Percentiles rank a stretch among this genome's conserved stretches.
Evolutionary conservation across 2,888 invertebrate species (phyloP).

Genomic region (Drosophila affinis): DNA sequence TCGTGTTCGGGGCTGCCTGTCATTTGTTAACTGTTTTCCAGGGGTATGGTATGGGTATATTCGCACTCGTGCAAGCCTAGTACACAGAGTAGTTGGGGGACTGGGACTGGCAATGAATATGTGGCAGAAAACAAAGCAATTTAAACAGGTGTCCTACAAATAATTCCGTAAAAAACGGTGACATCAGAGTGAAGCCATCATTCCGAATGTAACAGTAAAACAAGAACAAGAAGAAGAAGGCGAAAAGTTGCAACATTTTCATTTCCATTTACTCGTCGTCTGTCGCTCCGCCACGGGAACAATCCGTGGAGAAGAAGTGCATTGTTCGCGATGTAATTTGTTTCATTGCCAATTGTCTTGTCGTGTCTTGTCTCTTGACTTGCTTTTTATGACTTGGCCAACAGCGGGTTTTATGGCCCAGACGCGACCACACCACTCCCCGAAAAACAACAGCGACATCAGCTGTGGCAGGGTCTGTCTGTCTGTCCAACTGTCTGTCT

Average conservation of each 20-base stretch:
- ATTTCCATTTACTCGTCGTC: conserved; percentile 19
- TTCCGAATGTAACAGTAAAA: conserved; percentile 27
- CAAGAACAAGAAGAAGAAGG: conserved; percentile 4
- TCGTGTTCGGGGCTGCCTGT: conserved; percentile 51
- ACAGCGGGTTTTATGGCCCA: conserved; percentile 64
- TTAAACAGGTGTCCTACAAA: background rate
- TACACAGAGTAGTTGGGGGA: background rate
- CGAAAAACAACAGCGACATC: conserved; percentile 1
- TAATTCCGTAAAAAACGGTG: conserved; percentile 29
- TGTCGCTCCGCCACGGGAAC: conserved; percentile 9
- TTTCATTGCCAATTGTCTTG: conserved; percentile 74
- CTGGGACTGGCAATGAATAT: background rate
- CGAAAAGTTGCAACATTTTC: conserved; percentile 17
- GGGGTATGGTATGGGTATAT: background rate
- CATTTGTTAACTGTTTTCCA: conserved; percentile 50
- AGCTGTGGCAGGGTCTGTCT: background rate
- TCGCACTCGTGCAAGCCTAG: too few relatives aligned
- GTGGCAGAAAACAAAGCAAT: background rate
- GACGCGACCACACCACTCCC: conserved; percentile 39
- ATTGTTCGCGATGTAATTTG: conserved; percentile 69
- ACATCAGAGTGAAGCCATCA: conserved; percentile 38
- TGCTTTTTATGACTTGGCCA: conserved; percentile 73
- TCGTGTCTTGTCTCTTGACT: conserved; percentile 50
- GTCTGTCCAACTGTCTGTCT: background rate
- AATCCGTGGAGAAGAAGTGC: conserved; percentile 37